A percentile compares a stretch with the other conserved stretches of the same genome.
phyloP scores from a whole-genome alignment of 2,797 vertebrate genomes.

The Molothrus aeneus region DNA sequence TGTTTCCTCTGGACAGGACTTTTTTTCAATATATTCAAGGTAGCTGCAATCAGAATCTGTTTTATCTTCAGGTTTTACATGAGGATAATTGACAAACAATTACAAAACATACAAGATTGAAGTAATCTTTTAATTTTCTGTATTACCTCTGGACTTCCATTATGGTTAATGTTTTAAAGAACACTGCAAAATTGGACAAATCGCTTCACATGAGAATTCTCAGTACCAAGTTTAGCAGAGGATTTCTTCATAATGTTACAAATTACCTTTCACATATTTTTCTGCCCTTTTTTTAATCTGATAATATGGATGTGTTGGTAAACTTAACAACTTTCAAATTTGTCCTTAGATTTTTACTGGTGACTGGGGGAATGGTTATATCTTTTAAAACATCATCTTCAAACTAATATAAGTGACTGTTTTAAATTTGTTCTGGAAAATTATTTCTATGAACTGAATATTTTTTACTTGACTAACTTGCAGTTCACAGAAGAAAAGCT shows the following conservation, averaged over 20 bases:
- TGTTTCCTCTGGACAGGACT: background rate
- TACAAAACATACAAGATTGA: background rate
- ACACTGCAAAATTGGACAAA: background rate
- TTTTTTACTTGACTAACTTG: constrained; percentile 1
- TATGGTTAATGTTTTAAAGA: background rate
- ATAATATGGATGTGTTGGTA: background rate
- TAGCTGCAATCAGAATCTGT: background rate
- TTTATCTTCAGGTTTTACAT: background rate
- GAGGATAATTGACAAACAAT: background rate
- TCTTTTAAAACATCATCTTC: background rate
- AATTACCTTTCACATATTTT: background rate
- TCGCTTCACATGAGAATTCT: background rate
- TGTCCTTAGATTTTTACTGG: background rate
- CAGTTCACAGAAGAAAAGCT: constrained; percentile 96
- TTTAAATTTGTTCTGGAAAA: background rate
- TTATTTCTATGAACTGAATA: background rate
- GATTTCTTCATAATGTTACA: background rate
- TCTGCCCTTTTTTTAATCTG: background rate
- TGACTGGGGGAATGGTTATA: background rate
- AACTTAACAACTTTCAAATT: background rate
- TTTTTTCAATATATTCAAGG: background rate
- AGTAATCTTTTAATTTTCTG: background rate
- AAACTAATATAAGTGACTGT: background rate
- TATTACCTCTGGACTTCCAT: background rate
- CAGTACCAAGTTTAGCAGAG: background rate